A percentile compares a stretch with the other conserved stretches of the same genome.
phyloP scores from a whole-genome alignment of 2,888 invertebrate species.

The Prosopocoilus inquinatus region DNA sequence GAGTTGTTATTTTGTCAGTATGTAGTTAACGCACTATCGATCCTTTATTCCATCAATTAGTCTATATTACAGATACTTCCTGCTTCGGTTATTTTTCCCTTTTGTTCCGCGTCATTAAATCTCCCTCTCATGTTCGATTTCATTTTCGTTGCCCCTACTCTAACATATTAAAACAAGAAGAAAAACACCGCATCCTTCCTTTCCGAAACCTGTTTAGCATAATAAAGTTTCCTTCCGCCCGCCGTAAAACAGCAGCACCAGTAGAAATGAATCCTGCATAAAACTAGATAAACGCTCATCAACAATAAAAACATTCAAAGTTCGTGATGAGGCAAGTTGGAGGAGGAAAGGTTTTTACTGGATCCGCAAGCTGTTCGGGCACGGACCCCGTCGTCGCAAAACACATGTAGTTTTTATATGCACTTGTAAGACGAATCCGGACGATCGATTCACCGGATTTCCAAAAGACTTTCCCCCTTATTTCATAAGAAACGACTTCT shows the following conservation, averaged over 20 bases:
- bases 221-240: constrained; percentile 21
- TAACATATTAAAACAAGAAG: no score
- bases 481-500: no score
- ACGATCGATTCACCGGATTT: no score
- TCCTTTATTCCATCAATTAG: constrained; percentile 28
- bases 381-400: constrained; percentile 30
- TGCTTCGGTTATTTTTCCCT: no score
- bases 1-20: constrained; percentile 45
- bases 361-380: constrained; percentile 35
- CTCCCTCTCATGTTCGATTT: no score
- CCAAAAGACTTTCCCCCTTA: no score
- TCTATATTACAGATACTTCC: no score
- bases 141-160: no score
- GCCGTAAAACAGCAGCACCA: constrained; percentile 23
- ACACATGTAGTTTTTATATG: constrained; percentile 33
- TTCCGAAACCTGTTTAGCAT: constrained; percentile 18
- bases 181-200: no score
- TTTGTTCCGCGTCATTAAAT: no score
- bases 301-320: constrained; percentile 46
- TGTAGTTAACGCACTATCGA: constrained; percentile 44
- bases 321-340: constrained; percentile 41
- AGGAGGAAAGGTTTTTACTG: constrained; percentile 35
- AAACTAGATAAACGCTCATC: constrained; percentile 40
- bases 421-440: constrained; percentile 26
- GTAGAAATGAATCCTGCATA: constrained; percentile 28